Evolutionary conservation across 2,797 vertebrate genomes (phyloP).

Genomic region (Merluccius polli): DNA sequence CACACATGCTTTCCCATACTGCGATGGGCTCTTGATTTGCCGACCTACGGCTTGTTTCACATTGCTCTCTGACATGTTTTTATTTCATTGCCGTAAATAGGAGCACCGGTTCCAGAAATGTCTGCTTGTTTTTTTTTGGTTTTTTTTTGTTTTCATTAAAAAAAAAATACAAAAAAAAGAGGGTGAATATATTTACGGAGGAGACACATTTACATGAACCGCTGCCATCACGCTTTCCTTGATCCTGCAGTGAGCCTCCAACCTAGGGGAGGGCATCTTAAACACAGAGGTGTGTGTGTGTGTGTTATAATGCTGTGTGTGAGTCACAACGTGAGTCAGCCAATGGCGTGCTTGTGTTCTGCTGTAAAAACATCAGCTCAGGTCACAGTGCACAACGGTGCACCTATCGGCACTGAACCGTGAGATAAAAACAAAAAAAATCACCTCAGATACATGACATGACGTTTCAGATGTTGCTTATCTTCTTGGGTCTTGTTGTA

Average conservation of each 20-base stretch:
- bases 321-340: neutral
- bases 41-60: neutral
- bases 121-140: slow-evolving; percentile 43
- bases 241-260: neutral
- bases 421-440: neutral
- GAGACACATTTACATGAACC: neutral
- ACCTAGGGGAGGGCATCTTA: neutral
- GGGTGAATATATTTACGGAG: slow-evolving; percentile 8
- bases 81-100: slow-evolving; percentile 46
- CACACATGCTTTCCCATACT: neutral
- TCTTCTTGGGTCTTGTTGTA: neutral
- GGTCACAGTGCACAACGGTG: neutral
- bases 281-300: neutral
- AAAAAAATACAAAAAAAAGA: slow-evolving; percentile 10
- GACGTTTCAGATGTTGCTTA: neutral
- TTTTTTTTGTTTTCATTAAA: neutral
- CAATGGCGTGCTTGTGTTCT: neutral
- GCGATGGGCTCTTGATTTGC: neutral
- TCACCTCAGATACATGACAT: neutral
- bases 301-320: neutral
- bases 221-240: neutral
- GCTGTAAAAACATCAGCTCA: neutral
- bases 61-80: slow-evolving; percentile 10
- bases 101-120: slow-evolving; percentile 54
- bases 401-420: neutral